A percentile compares a stretch with the other conserved stretches of the same genome.
These are phyloP conservation scores for Brachionus rotundiformis DNA, from an alignment of 1,140 invertebrate species.

Conservation along the genomic window DNA sequence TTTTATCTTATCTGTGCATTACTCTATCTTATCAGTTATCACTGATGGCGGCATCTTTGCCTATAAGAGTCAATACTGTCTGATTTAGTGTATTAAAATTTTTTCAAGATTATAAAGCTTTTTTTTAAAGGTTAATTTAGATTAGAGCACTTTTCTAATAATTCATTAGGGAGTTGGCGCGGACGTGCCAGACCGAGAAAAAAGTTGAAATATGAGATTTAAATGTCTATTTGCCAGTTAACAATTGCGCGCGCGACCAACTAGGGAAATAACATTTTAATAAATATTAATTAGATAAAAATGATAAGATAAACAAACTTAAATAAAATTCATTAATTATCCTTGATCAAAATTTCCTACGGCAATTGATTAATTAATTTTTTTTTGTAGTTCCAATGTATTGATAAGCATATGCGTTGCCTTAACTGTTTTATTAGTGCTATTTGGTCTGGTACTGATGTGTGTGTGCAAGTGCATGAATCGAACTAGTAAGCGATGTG, in stretches of 20 bases:
- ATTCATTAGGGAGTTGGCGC: neutral
- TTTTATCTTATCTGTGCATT: constrained; percentile 22
- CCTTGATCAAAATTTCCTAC: constrained; percentile 1
- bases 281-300: constrained; percentile 43
- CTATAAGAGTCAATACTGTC: neutral
- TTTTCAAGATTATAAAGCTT: too few species aligned
- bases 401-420: constrained; percentile 30
- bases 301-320: constrained; percentile 42
- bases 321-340: neutral
- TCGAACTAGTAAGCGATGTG: neutral
- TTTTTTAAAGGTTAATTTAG: neutral
- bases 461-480: constrained; percentile 33
- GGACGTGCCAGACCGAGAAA: constrained; percentile 23
- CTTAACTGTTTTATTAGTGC: constrained; percentile 11
- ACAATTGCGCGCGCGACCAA: neutral
- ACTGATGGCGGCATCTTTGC: neutral
- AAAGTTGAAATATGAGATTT: constrained; percentile 40
- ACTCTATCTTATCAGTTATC: constrained; percentile 34
- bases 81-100: neutral
- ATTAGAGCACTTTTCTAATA: neutral
- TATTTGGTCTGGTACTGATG: constrained; percentile 7
- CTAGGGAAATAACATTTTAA: constrained; percentile 17
- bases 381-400: constrained; percentile 34
- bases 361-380: neutral
- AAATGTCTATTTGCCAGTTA: constrained; percentile 33